Percentiles rank a stretch among this genome's conserved stretches.
These are phyloP conservation scores for Saimiri boliviensis DNA, from an alignment of 2,113 vertebrate species.

Conservation along the genomic window DNA sequence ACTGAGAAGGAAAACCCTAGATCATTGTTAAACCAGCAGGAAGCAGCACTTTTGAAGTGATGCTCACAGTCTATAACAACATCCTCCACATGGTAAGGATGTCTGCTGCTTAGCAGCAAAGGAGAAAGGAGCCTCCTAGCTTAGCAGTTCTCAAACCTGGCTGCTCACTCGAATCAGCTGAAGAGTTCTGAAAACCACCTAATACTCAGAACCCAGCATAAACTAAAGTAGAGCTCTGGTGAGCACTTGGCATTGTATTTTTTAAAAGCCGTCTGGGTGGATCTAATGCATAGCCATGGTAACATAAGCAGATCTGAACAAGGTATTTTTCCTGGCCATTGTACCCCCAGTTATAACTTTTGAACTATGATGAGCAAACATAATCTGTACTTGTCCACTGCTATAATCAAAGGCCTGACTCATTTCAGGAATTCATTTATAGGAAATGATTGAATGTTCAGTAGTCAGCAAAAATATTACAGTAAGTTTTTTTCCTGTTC, in stretches of 20 bases:
- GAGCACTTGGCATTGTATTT: not conserved
- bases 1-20: too few relatives aligned
- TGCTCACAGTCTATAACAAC: not conserved
- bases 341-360: not conserved
- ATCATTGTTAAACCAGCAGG: not conserved
- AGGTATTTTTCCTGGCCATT: not conserved
- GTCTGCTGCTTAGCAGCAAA: not conserved
- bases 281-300: not conserved
- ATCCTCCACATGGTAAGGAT: not conserved
- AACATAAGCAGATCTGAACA: not conserved
- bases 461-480: not conserved
- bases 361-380: not conserved
- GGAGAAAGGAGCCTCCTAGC: not conserved
- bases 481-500: not conserved
- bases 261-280: not conserved
- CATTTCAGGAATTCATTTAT: slow-evolving; percentile 7
- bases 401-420: not conserved
- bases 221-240: too few relatives aligned
- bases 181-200: not conserved
- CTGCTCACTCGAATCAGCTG: not conserved
- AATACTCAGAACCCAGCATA: not conserved
- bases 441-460: not conserved
- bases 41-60: not conserved
- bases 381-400: not conserved
- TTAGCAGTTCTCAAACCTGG: not conserved